Base-by-base conservation (phyloP, 2,888 invertebrate species). In the Erebia epiphron region DNA sequence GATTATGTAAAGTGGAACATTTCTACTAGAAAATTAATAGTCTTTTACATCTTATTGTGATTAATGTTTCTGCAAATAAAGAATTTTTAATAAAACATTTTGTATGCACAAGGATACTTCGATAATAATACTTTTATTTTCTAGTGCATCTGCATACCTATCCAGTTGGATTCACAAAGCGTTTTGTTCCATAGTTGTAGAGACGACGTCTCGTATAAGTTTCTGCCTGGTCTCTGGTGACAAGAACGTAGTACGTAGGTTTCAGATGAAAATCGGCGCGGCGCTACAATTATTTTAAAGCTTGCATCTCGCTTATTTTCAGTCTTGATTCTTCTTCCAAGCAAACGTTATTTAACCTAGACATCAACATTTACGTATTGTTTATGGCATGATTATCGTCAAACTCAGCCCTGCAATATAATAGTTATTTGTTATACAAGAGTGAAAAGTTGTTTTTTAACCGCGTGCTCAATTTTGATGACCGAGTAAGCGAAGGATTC, bases 191-290 rank as follows among this genome's bases (percentile, higher is more conserved):
- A 13, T 43, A 61, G 43, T 18, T 46, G 46, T 16, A 35, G 11
- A 61, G 61, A 43, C 46, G 61, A 43, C n/a, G 16, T 61, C 18
- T 61, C 43, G 43, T 61, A 13, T 41, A 43, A 46, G 61, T 46
- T 61, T 61, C 41, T 16, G 16, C 16, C 43, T 16, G 16, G 11
- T 43, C 16, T 61, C 61, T 16, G 41, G 43, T 61, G 61, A 46
- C 10, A 35, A 35, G 35, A 5, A 35, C 35, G 43, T 43, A 16
- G 61, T 61, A 18, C 3, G 41, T 41, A 60, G 61, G 18, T 61
- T 61, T 61, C 61, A 18, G 43, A 2, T 43, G 61, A 61, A 58
- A 58, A 58, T 41, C 35, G 35, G 41, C 16, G 16, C 35, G n/a
- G 16, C 16, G 11, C 43, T 61, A 10, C 14, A 18, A 43, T 43